These are phyloP conservation scores for Coilia nasus DNA, from an alignment of 2,797 vertebrate species.

Conservation along the genomic window DNA sequence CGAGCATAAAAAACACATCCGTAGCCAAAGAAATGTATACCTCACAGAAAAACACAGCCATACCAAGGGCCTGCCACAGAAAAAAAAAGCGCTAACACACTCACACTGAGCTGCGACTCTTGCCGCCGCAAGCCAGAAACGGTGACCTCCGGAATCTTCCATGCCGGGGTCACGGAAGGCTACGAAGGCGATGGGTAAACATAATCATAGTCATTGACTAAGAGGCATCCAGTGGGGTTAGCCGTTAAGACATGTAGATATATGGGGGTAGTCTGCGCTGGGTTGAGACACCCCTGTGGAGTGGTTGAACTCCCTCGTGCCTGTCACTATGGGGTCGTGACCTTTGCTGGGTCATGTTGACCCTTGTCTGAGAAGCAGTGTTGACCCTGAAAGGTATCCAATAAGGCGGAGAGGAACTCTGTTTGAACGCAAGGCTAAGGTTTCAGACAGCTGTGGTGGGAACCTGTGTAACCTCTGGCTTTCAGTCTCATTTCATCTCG, in stretches of 20 bases:
- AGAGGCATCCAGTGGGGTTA: background rate
- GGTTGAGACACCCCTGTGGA: background rate
- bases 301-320: background rate
- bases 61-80: background rate
- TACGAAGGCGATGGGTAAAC: background rate
- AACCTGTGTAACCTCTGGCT: constrained; percentile 26
- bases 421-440: constrained; percentile 45
- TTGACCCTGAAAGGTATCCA: constrained; percentile 61
- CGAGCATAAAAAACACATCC: background rate
- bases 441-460: constrained; percentile 56
- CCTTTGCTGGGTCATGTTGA: constrained; percentile 46
- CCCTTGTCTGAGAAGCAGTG: constrained; percentile 45
- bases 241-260: background rate
- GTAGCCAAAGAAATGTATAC: background rate
- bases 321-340: constrained; percentile 39
- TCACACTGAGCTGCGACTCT: background rate
- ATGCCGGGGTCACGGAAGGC: background rate
- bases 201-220: background rate
- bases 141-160: background rate
- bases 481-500: background rate
- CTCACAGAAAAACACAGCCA: background rate
- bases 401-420: constrained; percentile 56
- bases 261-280: background rate
- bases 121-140: background rate
- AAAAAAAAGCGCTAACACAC: background rate